Base-by-base conservation (phyloP, 2,113 vertebrate species). In the Semicossyphus pulcher region DNA sequence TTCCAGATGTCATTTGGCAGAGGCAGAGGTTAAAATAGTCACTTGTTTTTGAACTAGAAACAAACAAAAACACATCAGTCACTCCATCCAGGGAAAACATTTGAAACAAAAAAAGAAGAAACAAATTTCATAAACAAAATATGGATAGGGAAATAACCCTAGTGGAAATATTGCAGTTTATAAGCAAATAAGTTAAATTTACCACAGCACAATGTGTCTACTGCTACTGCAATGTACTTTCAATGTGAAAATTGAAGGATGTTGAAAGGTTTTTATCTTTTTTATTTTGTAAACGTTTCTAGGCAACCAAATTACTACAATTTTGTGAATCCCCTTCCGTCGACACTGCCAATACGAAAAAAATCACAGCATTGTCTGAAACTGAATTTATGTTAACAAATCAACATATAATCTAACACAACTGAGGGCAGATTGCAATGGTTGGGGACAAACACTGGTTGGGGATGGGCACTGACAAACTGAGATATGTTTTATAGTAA, bases 341-440 rank as follows among this genome's bases (percentile, higher is more conserved):
- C 7, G 0, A 67, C 54, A 62, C 78, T 11, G 51, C 56, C 39
- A 25, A 73, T n/a, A 37, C 59, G 12, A 47, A 74, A 47, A 74
- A 70, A 25, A 59, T 37, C 32, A 37, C 60, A 31, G 1, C 25
- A 1, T 25, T 12, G 5, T 31, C 26, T 37, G 25, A 54, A 32
- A 39, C 39, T 62, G 44, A 31, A 3, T n/a, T 14, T 44, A 3
- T 48, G 18, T 7, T 15, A 56, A 70, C 18, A 42, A 39, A 28
- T 54, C 29, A 62, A 16, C 12, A 21, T n/a, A n/a, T n/a, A n/a
- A n/a, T n/a, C n/a, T n/a, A n/a, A n/a, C n/a, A n/a, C n/a, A n/a
- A n/a, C n/a, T n/a, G n/a, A n/a, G n/a, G n/a, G n/a, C n/a, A n/a
- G n/a, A n/a, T n/a, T n/a, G n/a, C n/a, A n/a, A n/a, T n/a, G n/a